Conservation (phyloP, 2,888 invertebrate genomes). For the Ypsolopha scabrella region DNA sequence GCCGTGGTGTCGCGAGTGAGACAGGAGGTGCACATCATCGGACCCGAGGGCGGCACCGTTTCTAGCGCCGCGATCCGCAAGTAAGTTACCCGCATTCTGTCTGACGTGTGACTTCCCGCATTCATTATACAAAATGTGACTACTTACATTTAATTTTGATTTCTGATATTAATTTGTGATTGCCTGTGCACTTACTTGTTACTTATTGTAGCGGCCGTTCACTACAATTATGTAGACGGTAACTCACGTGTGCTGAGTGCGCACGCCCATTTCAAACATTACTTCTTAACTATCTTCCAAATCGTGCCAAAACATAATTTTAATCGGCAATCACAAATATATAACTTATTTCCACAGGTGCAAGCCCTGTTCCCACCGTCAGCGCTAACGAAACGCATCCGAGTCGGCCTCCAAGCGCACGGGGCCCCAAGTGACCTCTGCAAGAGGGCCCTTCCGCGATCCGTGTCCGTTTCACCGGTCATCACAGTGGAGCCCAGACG, state of each 20-base stretch:
- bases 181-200: too few species aligned
- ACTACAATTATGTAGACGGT: too few species aligned
- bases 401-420: conserved; percentile 98
- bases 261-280: too few species aligned
- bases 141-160: too few species aligned
- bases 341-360: conserved; percentile 38
- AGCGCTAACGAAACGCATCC: conserved; percentile 98
- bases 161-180: too few species aligned
- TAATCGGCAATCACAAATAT: too few species aligned
- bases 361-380: conserved; percentile 91
- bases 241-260: too few species aligned
- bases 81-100: conserved; percentile 18
- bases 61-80: conserved; percentile 93
- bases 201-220: too few species aligned
- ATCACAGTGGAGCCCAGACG: conserved; percentile 98
- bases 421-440: conserved; percentile 73
- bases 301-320: too few species aligned
- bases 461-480: conserved; percentile 97
- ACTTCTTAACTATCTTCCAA: too few species aligned
- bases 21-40: conserved; percentile 97
- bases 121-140: conserved; percentile 44
- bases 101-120: too few species aligned
- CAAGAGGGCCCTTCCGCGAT: conserved; percentile 79
- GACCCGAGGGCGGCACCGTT: conserved; percentile 97
- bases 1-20: conserved; percentile 94